Evolutionary conservation across 2,113 vertebrate genomes (phyloP).

Genomic region (Erythrolamprus reginae): DNA sequence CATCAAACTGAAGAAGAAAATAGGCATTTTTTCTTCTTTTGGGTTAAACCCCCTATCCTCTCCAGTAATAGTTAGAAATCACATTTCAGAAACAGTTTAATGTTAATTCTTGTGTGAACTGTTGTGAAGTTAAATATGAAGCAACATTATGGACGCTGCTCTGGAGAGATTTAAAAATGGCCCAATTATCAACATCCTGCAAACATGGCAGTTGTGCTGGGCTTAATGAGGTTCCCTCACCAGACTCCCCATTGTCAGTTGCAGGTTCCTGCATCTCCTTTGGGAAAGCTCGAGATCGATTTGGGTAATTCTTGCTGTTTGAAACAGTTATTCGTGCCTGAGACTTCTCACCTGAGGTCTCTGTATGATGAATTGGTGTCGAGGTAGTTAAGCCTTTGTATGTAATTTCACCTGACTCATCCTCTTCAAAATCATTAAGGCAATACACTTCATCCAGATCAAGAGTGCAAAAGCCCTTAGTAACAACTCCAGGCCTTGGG

Average conservation of each 20-base stretch:
- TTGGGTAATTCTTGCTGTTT: constrained; percentile 72
- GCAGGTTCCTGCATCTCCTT: constrained; percentile 80
- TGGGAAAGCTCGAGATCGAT: constrained; percentile 76
- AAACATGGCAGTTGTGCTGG: constrained; percentile 70
- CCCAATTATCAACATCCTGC: constrained; percentile 71
- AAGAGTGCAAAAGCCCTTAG: constrained; percentile 92
- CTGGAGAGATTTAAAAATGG: constrained; percentile 70
- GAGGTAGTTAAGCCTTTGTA: constrained; percentile 79
- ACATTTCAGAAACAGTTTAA: constrained; percentile 31
- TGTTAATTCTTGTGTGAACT: constrained; percentile 47
- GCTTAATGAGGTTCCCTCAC: constrained; percentile 88
- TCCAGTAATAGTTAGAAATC: constrained; percentile 42
- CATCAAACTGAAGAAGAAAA: constrained; percentile 48
- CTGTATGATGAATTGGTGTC: constrained; percentile 72
- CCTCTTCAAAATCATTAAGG: constrained; percentile 94
- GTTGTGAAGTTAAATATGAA: constrained; percentile 67
- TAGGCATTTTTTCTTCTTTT: constrained; percentile 36
- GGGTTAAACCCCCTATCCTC: background rate
- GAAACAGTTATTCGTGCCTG: constrained; percentile 76
- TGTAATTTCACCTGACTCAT: constrained; percentile 84
- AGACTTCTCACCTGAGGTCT: constrained; percentile 81
- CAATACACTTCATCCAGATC: constrained; percentile 90
- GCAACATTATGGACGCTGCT: constrained; percentile 65
- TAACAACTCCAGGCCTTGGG: constrained; percentile 90
- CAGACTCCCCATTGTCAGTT: constrained; percentile 79